Conservation (phyloP, 2,888 invertebrate species). For the Carcina quercana region DNA sequence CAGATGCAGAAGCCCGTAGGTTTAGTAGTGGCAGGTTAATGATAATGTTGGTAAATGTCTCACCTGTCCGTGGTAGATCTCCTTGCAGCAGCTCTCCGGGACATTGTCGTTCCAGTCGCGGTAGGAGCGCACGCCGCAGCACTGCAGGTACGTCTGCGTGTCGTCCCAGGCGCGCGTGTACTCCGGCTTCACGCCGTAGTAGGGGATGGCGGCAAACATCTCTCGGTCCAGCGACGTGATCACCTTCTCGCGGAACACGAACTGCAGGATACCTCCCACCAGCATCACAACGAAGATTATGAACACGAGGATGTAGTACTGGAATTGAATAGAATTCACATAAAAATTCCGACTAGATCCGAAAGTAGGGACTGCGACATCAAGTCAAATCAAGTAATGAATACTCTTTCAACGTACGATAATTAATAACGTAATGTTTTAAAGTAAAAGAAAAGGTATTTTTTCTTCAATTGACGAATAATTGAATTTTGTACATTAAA, state of each 20-base stretch:
- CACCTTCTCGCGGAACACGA: slow-evolving; percentile 92
- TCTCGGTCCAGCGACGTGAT: slow-evolving; percentile 82
- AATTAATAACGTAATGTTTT: too few species aligned
- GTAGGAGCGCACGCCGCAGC: slow-evolving; percentile 87
- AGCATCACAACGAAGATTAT: slow-evolving; percentile 93
- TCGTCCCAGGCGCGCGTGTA: slow-evolving; percentile 91
- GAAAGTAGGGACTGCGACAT: too few species aligned
- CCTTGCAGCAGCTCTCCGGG: slow-evolving; percentile 86
- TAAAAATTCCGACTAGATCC: too few species aligned
- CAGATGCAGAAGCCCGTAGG: too few species aligned
- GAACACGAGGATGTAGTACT: slow-evolving; percentile 93
- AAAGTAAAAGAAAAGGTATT: too few species aligned
- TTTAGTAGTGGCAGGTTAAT: too few species aligned
- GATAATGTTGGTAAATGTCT: too few species aligned
- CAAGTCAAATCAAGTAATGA: too few species aligned
- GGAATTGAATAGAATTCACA: too few species aligned
- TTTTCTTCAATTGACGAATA: too few species aligned
- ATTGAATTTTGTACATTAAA: too few species aligned
- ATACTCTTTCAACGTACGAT: too few species aligned
- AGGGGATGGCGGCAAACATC: slow-evolving; percentile 83
- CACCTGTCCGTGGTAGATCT: slow-evolving; percentile 74
- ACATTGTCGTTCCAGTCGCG: slow-evolving; percentile 84
- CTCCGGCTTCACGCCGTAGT: slow-evolving; percentile 80
- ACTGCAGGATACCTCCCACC: slow-evolving; percentile 92
- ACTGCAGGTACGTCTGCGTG: slow-evolving; percentile 87